Evolutionary conservation across 1,140 invertebrate genomes (phyloP), one percentile per base, ranked within the genome.

Genomic region (Drosophila melanica): DNA sequence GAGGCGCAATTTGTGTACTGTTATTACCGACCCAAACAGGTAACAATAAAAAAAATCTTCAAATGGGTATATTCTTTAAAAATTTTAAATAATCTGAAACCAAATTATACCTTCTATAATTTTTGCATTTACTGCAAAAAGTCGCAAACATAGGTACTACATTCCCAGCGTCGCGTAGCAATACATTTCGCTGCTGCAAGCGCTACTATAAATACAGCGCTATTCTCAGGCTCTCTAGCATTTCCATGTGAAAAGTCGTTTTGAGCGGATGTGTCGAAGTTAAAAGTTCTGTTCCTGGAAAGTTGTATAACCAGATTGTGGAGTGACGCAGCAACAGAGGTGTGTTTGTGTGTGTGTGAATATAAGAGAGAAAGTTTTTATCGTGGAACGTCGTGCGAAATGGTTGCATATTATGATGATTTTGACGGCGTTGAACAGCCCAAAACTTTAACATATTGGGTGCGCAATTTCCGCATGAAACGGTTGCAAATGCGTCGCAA

Each of bases 401-500:
- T 90, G 85, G 71, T 91, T 51, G 75, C 81, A 27, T 71, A 63
- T 57, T 75, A 66, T 44, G 81, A 86, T 69, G 77, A 85, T 23
- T 81, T 55, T 18, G 80, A 89, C 14, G 64, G 47, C 20, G 35
- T 42, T 41, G 68, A 85, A 14, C 72, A 84, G 48, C 90, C 89
- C 18, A 80, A 87, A 69, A 92, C 90, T 0, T 59, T 92, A 50
- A 79, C 74, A 10, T 90, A 91, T 62, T 92, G 91, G 91, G 91
- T 92, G 30, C 82, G 76, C 45, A 91, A 91, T 79, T 87, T 92
- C 47, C 91, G 91, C 51, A 63, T 90, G 45, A 92, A 92, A 59
- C 90, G 90, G 11, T 73, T 87, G 41, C 87, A 92, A 90, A 92
- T 92, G 91, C 89, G 86, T 75, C 79, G 91, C n/a, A 91, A 91